A percentile compares a stretch with the other conserved stretches of the same genome.
phyloP scores from a whole-genome alignment of 2,797 vertebrate species.

The Salarias fasciatus region DNA sequence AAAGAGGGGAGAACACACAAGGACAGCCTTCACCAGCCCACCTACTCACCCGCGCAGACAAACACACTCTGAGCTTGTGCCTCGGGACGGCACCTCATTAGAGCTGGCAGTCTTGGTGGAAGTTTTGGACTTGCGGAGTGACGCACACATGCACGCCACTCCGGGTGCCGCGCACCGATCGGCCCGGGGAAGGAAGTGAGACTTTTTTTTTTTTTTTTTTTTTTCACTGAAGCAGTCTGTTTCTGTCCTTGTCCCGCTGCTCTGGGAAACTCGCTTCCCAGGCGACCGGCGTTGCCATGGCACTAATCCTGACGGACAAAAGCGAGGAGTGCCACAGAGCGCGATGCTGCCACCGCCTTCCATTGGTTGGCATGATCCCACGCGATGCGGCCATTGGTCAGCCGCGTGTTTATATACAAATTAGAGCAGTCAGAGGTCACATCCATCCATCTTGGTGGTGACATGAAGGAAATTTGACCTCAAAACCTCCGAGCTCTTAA shows the following conservation, averaged over 20 bases:
- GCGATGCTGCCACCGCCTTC: constrained; percentile 57
- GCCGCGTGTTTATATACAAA: constrained; percentile 78
- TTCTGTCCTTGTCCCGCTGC: constrained; percentile 66
- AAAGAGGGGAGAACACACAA: constrained; percentile 62
- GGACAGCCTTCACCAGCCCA: constrained; percentile 66
- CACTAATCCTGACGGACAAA: constrained; percentile 82
- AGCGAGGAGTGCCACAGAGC: constrained; percentile 75
- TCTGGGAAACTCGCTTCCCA: constrained; percentile 79
- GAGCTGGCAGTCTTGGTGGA: constrained; percentile 64
- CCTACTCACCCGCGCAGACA: constrained; percentile 70
- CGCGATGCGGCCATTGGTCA: constrained; percentile 73
- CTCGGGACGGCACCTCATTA: constrained; percentile 70
- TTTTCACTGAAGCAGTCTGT: constrained; percentile 56
- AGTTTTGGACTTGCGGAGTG: constrained; percentile 64
- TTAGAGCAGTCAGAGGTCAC: constrained; percentile 75
- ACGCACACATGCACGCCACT: constrained; percentile 51
- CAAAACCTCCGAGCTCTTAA: constrained; percentile 63
- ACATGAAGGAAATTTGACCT: constrained; percentile 77
- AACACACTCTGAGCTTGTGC: constrained; percentile 70
- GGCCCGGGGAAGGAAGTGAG: constrained; percentile 63
- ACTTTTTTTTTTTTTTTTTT: no score
- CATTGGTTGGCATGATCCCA: constrained; percentile 74
- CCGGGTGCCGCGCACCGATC: constrained; percentile 58
- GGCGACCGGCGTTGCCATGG: constrained; percentile 81
- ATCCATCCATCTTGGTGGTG: constrained; percentile 81